Evolutionary conservation across 1,140 invertebrate species (phyloP).

Genomic region (Hyles vespertilio): DNA sequence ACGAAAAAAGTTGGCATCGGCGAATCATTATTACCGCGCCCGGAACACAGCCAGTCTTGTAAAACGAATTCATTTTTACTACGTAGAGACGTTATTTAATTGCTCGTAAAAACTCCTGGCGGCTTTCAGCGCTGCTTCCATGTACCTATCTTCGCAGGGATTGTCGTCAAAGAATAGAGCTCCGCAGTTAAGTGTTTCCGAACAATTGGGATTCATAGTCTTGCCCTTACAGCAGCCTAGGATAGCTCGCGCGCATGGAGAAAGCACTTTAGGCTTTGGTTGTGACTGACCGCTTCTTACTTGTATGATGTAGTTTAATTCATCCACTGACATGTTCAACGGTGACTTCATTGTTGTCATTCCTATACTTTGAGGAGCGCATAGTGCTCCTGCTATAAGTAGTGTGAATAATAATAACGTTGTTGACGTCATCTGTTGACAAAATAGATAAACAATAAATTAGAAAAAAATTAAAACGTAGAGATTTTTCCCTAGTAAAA

Average conservation of each 20-base stretch:
- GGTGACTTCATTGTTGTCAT: constrained; percentile 20
- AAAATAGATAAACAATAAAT: neutral
- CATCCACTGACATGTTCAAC: constrained; percentile 41
- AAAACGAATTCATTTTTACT: neutral
- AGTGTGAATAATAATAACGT: constrained; percentile 21
- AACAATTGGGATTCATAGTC: constrained; percentile 50
- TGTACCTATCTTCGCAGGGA: constrained; percentile 58
- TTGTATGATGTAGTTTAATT: constrained; percentile 48
- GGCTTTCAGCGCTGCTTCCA: constrained; percentile 47
- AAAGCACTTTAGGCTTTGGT: constrained; percentile 33
- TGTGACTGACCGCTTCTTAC: constrained; percentile 29
- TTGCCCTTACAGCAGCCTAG: constrained; percentile 49
- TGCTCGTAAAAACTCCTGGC: constrained; percentile 56
- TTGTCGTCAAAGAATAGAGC: constrained; percentile 63
- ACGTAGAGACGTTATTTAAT: constrained; percentile 22
- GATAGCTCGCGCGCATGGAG: constrained; percentile 60
- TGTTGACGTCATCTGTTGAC: constrained; percentile 14
- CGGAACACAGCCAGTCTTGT: too few species aligned
- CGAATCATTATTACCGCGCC: neutral
- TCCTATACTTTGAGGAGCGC: constrained; percentile 26
- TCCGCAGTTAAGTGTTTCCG: constrained; percentile 51
- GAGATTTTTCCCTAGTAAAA: too few species aligned
- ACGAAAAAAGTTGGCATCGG: neutral
- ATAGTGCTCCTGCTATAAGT: constrained; percentile 19
- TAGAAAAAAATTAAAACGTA: neutral